Evolutionary conservation across 2,113 vertebrate genomes (phyloP).

Genomic region (Sturnus vulgaris): DNA sequence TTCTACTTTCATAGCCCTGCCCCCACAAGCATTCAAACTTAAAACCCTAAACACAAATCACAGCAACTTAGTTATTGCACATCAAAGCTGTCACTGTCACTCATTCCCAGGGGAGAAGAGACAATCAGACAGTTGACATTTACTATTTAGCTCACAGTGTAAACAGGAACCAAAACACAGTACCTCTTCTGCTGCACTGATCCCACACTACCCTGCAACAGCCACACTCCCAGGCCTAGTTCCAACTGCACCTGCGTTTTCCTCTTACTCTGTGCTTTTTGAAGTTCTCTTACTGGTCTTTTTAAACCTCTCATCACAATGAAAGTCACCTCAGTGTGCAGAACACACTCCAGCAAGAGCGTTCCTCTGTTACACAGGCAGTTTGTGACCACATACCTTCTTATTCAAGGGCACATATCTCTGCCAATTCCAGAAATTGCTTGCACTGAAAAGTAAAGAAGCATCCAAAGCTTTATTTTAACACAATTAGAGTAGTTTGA

Average conservation of each 20-base stretch:
- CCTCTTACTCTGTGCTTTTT: not conserved
- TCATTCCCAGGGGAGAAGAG: not conserved
- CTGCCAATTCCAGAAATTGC: not conserved
- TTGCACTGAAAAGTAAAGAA: not conserved
- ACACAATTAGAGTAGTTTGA: not conserved
- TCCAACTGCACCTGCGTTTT: not conserved
- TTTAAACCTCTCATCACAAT: not conserved
- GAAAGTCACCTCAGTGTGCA: not conserved
- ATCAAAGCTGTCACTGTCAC: slow-evolving; percentile 3
- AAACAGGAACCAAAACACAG: not conserved
- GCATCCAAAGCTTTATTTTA: not conserved
- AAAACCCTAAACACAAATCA: not conserved
- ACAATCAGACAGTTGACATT: slow-evolving; percentile 25
- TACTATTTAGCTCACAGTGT: not conserved
- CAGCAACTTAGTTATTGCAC: not conserved
- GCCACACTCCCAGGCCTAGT: not conserved
- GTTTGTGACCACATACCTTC: not conserved
- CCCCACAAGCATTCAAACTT: not conserved
- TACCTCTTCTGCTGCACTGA: not conserved
- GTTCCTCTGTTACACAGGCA: not conserved
- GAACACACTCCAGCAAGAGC: not conserved
- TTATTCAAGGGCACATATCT: not conserved
- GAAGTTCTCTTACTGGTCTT: not conserved
- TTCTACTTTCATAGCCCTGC: not conserved
- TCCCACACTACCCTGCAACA: not conserved